Evolutionary conservation across 2,113 vertebrate species (phyloP).

Genomic region (Crotalus helleri): DNA sequence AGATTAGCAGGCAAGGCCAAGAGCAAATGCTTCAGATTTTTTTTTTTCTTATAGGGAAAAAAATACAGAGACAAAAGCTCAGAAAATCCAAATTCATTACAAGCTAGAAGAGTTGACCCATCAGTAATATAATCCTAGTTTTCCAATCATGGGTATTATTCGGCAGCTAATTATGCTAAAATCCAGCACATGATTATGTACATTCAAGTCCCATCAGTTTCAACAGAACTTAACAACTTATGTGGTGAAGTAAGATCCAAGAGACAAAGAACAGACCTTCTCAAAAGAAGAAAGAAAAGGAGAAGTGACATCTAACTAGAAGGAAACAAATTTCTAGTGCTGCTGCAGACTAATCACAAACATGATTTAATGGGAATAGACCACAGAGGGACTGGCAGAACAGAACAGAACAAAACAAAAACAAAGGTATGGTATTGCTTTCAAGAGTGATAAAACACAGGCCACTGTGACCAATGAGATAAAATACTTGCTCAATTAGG

Average conservation of each 20-base stretch:
- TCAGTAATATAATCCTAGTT: background rate
- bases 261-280: constrained; percentile 12
- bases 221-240: background rate
- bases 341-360: constrained; percentile 24
- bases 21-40: background rate
- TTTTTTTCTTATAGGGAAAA: background rate
- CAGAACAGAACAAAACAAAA: background rate
- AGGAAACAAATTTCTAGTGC: constrained; percentile 21
- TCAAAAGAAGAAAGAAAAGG: background rate
- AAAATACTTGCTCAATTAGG: constrained; percentile 49
- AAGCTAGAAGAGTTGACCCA: background rate
- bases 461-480: constrained; percentile 48
- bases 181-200: background rate
- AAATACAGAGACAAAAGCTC: background rate
- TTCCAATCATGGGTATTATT: background rate
- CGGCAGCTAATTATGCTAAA: background rate
- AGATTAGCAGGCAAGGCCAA: background rate
- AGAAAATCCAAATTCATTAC: background rate
- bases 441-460: constrained; percentile 32
- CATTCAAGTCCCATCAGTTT: background rate
- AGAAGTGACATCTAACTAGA: background rate
- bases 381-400: constrained; percentile 37
- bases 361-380: constrained; percentile 44
- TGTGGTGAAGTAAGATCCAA: background rate
- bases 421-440: constrained; percentile 31